A percentile compares a stretch with the other conserved stretches of the same genome.
Conservation (phyloP, 2,797 vertebrate species). For the Petrocephalus schoutedeni region DNA sequence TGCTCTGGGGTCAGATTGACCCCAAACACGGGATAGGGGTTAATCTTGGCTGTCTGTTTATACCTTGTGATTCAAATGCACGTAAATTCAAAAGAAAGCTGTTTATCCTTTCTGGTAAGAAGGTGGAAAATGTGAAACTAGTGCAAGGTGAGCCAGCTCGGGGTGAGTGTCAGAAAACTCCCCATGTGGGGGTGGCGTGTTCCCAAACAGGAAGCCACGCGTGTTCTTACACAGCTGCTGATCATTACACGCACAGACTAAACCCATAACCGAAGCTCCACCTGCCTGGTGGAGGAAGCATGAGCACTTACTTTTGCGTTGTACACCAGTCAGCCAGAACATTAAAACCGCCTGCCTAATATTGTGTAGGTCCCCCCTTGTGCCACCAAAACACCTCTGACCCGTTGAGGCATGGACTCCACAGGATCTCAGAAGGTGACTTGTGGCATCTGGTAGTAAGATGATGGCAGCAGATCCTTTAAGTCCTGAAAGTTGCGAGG, state of each 20-base stretch:
- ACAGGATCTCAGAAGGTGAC: background rate
- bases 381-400: background rate
- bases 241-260: background rate
- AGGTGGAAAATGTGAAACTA: background rate
- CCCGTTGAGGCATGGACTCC: background rate
- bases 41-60: background rate
- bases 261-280: background rate
- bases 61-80: background rate
- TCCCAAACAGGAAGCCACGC: constrained; percentile 28
- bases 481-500: background rate
- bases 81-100: background rate
- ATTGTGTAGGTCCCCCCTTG: background rate
- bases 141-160: background rate
- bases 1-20: too few relatives aligned
- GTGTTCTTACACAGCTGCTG: constrained; percentile 38
- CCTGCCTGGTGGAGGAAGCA: background rate
- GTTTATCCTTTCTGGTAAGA: background rate
- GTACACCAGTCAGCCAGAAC: background rate
- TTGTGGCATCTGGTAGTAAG: background rate
- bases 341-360: background rate
- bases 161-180: background rate
- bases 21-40: too few relatives aligned
- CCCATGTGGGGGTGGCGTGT: constrained; percentile 28
- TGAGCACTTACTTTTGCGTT: background rate
- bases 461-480: background rate